Base-by-base conservation (phyloP, 2,888 invertebrate species). In the Amblyteles armatorius region DNA sequence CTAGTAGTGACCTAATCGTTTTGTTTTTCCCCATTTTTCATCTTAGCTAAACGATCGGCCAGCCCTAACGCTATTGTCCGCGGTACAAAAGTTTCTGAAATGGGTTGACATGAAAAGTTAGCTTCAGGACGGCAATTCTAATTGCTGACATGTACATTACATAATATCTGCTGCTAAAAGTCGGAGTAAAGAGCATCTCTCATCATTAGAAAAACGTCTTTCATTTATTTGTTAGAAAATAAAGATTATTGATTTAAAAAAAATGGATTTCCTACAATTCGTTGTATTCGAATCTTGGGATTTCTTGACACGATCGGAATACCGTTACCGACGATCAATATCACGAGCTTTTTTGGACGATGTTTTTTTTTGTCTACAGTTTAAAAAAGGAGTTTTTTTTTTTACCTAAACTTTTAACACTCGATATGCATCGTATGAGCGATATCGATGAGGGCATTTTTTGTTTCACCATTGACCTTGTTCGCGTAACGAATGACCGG, bases 401-500 rank as follows among this genome's bases (percentile, higher is more conserved):
- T n/a, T 16, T 5, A 50, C 52, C 52, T 5, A 4, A 16, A 63
- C 26, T 63, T 33, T 33, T 16, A 33, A 29, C 63, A 16, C 29
- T 5, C 60, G 60, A 33, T 63, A n/a, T 2, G 16, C 4, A 63
- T 63, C 63, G 63, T 29, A 16, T 16, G 33, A 63, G 33, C 6
- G 33, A 63, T 29, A 63, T 63, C 63, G 63, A 33, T 29, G 33
- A n/a, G 63, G 13, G 63, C n/a, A 16, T 63, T 63, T 33, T 29
- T 33, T 33, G 63, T 63, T n/a, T 63, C 63, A 29, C 63, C 63
- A 63, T 63, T 63, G 63, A 63, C 29, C 63, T 63, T 63, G 63
- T 63, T 63, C 63, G 63, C 33, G 16, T 33, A 63, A 63, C 29
- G 63, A 63, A 63, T 63, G 29, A 29, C 5, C n/a, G 63, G 29